Percentiles rank a stretch among this genome's conserved stretches.
Evolutionary conservation across 2,113 vertebrate species (phyloP).

Genomic region (Nymphicus hollandicus): DNA sequence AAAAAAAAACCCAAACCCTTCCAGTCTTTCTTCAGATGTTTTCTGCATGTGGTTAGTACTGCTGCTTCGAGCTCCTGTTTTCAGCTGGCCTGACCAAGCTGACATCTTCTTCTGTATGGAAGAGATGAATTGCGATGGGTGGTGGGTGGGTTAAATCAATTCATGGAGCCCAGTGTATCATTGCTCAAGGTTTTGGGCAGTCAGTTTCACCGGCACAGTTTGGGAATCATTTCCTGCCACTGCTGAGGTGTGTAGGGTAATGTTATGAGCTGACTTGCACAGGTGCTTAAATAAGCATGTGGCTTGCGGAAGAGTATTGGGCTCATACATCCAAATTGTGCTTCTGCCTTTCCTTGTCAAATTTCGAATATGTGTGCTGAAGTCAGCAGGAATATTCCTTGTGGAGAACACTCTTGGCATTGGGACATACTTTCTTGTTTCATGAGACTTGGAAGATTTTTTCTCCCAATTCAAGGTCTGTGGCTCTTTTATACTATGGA

Average conservation of each 20-base stretch:
- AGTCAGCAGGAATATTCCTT: background rate
- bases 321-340: background rate
- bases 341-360: background rate
- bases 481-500: background rate
- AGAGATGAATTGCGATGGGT: background rate
- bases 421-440: background rate
- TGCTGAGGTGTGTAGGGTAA: background rate
- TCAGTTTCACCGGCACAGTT: background rate
- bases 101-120: background rate
- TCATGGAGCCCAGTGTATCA: background rate
- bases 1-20: background rate
- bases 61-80: background rate
- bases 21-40: background rate
- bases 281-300: background rate
- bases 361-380: background rate
- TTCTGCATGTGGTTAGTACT: background rate
- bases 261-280: background rate
- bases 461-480: background rate
- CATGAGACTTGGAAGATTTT: background rate
- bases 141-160: background rate
- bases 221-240: background rate
- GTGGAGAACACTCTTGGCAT: background rate
- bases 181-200: background rate
- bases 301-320: background rate
- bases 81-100: background rate